Evolutionary conservation across 2,888 invertebrate genomes (phyloP).

Genomic region (Euspilapteryx auroguttella): DNA sequence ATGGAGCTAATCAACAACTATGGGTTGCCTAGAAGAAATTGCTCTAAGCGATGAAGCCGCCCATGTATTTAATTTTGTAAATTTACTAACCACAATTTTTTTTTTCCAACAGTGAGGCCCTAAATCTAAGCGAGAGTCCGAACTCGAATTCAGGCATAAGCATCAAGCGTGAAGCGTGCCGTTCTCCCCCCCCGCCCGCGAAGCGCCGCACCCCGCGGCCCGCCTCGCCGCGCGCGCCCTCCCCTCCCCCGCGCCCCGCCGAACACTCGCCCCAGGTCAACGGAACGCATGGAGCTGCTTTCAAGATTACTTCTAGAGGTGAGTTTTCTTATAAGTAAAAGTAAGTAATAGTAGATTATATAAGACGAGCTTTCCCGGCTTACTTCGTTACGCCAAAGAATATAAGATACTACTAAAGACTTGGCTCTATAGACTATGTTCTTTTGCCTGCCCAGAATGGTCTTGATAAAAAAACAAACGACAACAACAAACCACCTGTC

Average conservation of each 20-base stretch:
- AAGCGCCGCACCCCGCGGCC: constrained; percentile 52
- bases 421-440: no score
- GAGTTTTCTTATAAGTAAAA: constrained; percentile 11
- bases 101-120: constrained; percentile 68
- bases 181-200: constrained; percentile 65
- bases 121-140: constrained; percentile 75
- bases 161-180: constrained; percentile 45
- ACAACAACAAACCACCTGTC: no score
- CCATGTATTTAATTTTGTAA: no score
- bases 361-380: no score
- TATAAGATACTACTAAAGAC: no score
- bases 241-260: constrained; percentile 12
- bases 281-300: constrained; percentile 65
- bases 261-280: constrained; percentile 15
- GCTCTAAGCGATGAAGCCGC: no score
- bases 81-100: constrained; percentile 7
- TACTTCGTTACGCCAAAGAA: no score
- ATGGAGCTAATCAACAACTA: no score
- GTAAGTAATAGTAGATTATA: constrained; percentile 7
- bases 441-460: no score
- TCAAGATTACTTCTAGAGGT: constrained; percentile 88
- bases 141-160: constrained; percentile 29
- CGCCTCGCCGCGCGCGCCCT: constrained; percentile 22
- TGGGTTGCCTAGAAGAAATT: no score
- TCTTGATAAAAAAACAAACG: no score